Evolutionary conservation across 2,113 vertebrate species (phyloP), one percentile per base, ranked within the genome.

Genomic region (Dipodomys stephensi): DNA sequence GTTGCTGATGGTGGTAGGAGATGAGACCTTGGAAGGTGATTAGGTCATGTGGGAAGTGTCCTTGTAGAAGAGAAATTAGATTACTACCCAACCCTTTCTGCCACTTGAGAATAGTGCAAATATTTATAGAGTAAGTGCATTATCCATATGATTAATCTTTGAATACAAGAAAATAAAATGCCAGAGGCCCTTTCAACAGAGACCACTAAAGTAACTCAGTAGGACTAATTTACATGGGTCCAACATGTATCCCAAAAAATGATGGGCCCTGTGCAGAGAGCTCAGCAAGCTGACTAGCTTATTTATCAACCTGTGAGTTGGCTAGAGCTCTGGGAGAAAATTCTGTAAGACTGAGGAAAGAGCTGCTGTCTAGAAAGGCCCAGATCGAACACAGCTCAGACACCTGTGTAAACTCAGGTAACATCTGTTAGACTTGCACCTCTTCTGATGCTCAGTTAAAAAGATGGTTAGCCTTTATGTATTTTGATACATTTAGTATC

Each of bases 371-470:
- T 57, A 15, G 39, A 72, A 92, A 77, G 60, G 15, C n/a, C 62
- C 30, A 77, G 35, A 67, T 44, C 65, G 49, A 27, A 65, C 20
- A 84, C 9, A 71, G 27, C 16, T 30, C 28, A 69, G 28, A 44
- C 7, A 20, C 9, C 35, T 87, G 8, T 49, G 46, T 7, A 76
- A 80, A 71, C 20, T 95, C 74, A 73, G 28, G 39, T 23, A n/a
- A 19, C 20, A 53, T 62, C 73, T 85, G 27, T 11, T 22, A 76
- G 5, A 49, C 15, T 65, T 30, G 28, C 67, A 46, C 68, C 10
- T 49, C 49, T 88, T 77, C 80, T 76, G 71, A 88, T 23, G 18
- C 35, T 68, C 18, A 93, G 62, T 62, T 87, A 73, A 60, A 79
- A 44, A 57, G 32, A 53, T 28, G 28, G 2, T 27, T 67, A 79